Conservation (phyloP, 1,140 invertebrate species). For the Hylaeus volcanicus region DNA sequence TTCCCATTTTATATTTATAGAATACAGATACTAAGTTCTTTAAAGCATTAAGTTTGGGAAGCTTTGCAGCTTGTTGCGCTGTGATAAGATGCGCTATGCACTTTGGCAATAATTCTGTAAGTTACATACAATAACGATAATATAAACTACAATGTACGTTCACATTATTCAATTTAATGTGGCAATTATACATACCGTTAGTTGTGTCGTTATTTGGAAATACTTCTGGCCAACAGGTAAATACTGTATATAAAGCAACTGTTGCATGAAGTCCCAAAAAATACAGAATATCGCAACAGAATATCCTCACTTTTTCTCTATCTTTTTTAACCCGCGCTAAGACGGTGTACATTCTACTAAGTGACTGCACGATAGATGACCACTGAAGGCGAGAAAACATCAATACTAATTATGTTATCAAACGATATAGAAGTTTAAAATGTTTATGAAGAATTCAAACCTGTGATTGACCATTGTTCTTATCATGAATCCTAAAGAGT, state of each 20-base stretch:
- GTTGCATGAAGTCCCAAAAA: conserved; percentile 65
- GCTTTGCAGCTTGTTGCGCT: background rate
- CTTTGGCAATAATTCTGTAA: conserved; percentile 69
- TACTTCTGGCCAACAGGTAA: conserved; percentile 75
- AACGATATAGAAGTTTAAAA: background rate
- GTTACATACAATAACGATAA: background rate
- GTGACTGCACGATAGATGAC: conserved; percentile 43
- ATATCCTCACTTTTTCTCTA: conserved; percentile 72
- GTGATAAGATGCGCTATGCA: conserved; percentile 69
- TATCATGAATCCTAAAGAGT: conserved; percentile 63
- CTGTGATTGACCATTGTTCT: background rate
- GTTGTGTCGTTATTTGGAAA: conserved; percentile 66
- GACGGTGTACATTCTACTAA: conserved; percentile 67
- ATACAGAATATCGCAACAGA: conserved; percentile 75
- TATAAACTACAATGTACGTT: background rate
- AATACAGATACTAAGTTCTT: conserved; percentile 60
- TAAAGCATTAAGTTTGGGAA: conserved; percentile 57
- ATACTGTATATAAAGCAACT: conserved; percentile 63
- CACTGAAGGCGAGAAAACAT: conserved; percentile 54
- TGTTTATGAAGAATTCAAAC: conserved; percentile 41
- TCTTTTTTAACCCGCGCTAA: conserved; percentile 75
- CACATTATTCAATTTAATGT: background rate
- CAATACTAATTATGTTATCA: background rate
- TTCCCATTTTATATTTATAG: conserved; percentile 66
- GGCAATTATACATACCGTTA: conserved; percentile 51